Base-by-base conservation (phyloP, 2,797 vertebrate species). In the Notolabrus celidotus region DNA sequence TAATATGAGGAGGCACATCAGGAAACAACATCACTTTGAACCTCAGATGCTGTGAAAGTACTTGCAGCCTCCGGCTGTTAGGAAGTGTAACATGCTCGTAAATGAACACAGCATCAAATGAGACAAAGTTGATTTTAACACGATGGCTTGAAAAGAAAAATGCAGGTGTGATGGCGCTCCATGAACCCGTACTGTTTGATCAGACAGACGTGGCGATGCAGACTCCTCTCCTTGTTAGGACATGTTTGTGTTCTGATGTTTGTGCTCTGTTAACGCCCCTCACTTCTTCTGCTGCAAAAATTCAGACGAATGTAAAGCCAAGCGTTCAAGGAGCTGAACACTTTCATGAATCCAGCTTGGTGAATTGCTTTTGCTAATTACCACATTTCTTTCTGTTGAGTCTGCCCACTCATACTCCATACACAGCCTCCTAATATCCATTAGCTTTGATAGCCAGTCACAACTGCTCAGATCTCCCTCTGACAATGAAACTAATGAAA, bases 341-440 rank as follows among this genome's bases (percentile, higher is more conserved):
- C 33, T 23, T 41, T 22, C 23, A 50, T 51, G 58, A 56, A 64
- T 79, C 45, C 58, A 66, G 16, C 58, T 67, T 22, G 29, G 71
- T 68, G 68, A 82, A 79, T 74, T 74, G 57, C 36, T 50, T 53
- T 29, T 16, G 36, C 55, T 84, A 80, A 89, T 86, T 76, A 57
- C 51, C 56, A 25, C 45, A 36, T 74, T 46, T 57, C 62, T 73
- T 76, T 42, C 60, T 62, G 49, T 54, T 4, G 36, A 80, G 65
- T 71, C 60, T 20, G 0, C 61, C 82, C 64, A 85, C 80, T 67
- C 54, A 41, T 38, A 34, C 62, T 36, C 67, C 49, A 63, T 74
- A 67, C 67, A 42, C 29, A 41, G 45, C 65, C 46, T 67, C 71
- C 71, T 49, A 55, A 72, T 71, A 53, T 63, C 68, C 74, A 86